phyloP scores from a whole-genome alignment of 2,888 invertebrate genomes.

The Mamestra brassicae region DNA sequence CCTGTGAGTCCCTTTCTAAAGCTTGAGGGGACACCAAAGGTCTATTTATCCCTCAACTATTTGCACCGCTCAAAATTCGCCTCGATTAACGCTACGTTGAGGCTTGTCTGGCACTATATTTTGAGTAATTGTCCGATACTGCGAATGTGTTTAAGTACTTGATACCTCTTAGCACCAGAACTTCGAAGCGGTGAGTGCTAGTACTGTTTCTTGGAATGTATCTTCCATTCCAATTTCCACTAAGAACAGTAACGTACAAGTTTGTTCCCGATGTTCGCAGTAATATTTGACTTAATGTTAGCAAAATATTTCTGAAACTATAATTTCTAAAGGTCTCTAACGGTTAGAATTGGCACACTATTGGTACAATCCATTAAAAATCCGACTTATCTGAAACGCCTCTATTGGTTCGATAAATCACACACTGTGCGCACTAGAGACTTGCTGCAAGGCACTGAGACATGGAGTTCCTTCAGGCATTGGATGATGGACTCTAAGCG shows the following conservation, averaged over 20 bases:
- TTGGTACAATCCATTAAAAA: background rate
- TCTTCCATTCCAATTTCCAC: background rate
- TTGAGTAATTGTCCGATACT: background rate
- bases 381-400: background rate
- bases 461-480: no score
- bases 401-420: no score
- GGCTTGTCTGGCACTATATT: background rate
- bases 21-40: no score
- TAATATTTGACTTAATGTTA: constrained; percentile 2
- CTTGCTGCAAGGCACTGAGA: no score
- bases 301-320: background rate
- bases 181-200: background rate
- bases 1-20: no score
- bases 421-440: no score
- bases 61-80: background rate
- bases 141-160: constrained; percentile 1
- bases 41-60: no score
- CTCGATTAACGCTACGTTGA: background rate
- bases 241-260: background rate
- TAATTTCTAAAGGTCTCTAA: background rate
- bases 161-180: background rate
- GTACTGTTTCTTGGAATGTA: background rate
- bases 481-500: no score
- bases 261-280: background rate
- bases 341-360: background rate